Base-by-base conservation (phyloP, 2,797 vertebrate genomes). In the Parauchenoglanis ngamensis region DNA sequence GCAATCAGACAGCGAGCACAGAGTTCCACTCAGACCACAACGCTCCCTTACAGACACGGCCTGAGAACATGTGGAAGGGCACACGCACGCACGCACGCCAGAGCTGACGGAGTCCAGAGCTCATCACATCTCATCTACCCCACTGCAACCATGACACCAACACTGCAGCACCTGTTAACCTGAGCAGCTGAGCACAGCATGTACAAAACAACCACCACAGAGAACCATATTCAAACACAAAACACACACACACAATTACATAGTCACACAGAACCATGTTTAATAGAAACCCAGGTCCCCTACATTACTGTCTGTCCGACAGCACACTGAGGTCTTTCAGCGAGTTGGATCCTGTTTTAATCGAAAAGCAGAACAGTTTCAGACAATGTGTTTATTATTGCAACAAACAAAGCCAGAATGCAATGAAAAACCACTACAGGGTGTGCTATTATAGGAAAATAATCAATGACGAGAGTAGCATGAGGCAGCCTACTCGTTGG, bases 1-100 rank as follows among this genome's bases (percentile, higher is more conserved):
- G 77, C 70, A 84, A 88, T 85, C 89, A 90, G 90, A 89, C 88
- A 88, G 76, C 59, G n/a, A 61, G 86, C 90, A 89, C 89, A 89
- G 86, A 25, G 35, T 61, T 61, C 23, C 57, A 17, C 28, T 59
- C 21, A 12, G 54, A 79, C 76, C 54, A 35, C 8, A 57, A 28
- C 17, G 5, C 54, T 57, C 15, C 10, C 54, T 19, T 56, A 79
- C 77, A 79, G 17, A 79, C 19, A 59, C 4, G 2, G 28, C 17
- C 54, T 52, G 49, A 31, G 15, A 79, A 35, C 76, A 79, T 79
- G 19, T 28, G 77, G 13, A 59, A 40, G 1, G 54, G 8, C 15
- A 68, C 13, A 35, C 11, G 15, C n/a, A 67, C 11, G 1, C 63
- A 31, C 4, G 31, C 63, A 15, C 1, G 10, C 25, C 6, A 40